Percentiles rank a stretch among this genome's conserved stretches.
Evolutionary conservation across 2,113 vertebrate species (phyloP).

Genomic region (Saguinus midas): DNA sequence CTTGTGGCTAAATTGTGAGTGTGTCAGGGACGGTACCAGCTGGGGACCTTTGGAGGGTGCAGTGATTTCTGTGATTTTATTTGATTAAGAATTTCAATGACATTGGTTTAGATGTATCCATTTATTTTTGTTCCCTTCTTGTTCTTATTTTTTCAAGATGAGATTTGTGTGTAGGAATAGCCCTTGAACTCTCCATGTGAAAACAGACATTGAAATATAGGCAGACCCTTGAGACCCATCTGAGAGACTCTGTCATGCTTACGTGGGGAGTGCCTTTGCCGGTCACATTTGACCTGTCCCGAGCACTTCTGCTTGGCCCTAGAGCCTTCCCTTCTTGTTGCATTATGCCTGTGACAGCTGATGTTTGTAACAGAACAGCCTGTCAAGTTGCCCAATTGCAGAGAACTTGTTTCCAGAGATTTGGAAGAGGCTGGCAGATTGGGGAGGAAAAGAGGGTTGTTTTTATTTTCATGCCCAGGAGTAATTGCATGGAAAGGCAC

Average conservation of each 20-base stretch:
- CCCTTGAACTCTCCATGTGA: not conserved
- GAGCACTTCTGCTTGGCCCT: not conserved
- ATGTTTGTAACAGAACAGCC: not conserved
- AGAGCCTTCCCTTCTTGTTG: not conserved
- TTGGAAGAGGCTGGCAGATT: not conserved
- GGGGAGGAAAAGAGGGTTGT: not conserved
- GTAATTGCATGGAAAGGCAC: not conserved
- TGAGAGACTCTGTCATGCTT: not conserved
- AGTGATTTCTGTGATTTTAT: not conserved
- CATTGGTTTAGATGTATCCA: not conserved
- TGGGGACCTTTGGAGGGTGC: not conserved
- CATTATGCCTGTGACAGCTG: not conserved
- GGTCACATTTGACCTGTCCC: not conserved
- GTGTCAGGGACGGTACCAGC: no score
- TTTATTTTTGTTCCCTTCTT: not conserved
- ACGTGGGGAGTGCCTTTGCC: not conserved
- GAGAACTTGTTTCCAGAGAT: constrained; percentile 39
- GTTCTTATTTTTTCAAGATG: not conserved
- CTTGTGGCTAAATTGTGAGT: not conserved
- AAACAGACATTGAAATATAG: not conserved
- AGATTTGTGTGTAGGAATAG: not conserved
- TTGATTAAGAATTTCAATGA: not conserved
- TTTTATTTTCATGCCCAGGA: constrained; percentile 46
- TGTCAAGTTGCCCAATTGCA: not conserved
- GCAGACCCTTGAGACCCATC: not conserved